These are phyloP conservation scores for Xyliphius kryptos DNA, from an alignment of 2,113 vertebrate species.

Conservation along the genomic window DNA sequence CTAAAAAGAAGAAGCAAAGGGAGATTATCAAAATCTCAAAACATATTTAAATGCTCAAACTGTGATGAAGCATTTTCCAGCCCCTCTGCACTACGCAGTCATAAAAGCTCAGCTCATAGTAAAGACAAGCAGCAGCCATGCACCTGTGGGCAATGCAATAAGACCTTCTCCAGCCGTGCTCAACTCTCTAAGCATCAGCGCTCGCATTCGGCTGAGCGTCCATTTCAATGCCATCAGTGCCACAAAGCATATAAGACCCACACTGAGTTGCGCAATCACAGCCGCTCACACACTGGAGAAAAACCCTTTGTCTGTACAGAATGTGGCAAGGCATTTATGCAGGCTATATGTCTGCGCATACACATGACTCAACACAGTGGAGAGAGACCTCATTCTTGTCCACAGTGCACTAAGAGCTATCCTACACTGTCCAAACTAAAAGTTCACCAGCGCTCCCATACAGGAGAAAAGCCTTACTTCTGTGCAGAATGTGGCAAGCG, in stretches of 20 bases:
- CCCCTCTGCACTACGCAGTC: slow-evolving; percentile 65
- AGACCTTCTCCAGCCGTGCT: slow-evolving; percentile 58
- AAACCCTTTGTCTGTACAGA: slow-evolving; percentile 77
- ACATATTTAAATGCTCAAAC: slow-evolving; percentile 67
- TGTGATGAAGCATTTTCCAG: slow-evolving; percentile 73
- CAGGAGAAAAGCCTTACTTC: slow-evolving; percentile 80
- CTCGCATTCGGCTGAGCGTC: slow-evolving; percentile 63
- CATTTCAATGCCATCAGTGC: slow-evolving; percentile 68
- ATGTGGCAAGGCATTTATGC: slow-evolving; percentile 86
- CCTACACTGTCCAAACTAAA: slow-evolving; percentile 82
- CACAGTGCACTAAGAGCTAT: slow-evolving; percentile 78
- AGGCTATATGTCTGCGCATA: slow-evolving; percentile 80
- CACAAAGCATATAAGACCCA: slow-evolving; percentile 78
- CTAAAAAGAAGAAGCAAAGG: slow-evolving; percentile 59
- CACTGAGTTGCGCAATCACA: slow-evolving; percentile 75
- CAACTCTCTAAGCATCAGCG: slow-evolving; percentile 65
- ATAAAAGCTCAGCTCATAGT: slow-evolving; percentile 57
- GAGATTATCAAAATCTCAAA: slow-evolving; percentile 59
- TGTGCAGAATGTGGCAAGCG: slow-evolving; percentile 81
- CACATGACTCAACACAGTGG: slow-evolving; percentile 80
- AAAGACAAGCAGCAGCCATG: slow-evolving; percentile 50
- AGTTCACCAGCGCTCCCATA: slow-evolving; percentile 83
- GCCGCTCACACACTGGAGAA: slow-evolving; percentile 73
- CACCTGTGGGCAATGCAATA: slow-evolving; percentile 56
- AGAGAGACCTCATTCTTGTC: slow-evolving; percentile 75